A percentile compares a stretch with the other conserved stretches of the same genome.
These are phyloP conservation scores for Drosophila albomicans DNA, from an alignment of 1,140 invertebrate species.

Conservation along the genomic window DNA sequence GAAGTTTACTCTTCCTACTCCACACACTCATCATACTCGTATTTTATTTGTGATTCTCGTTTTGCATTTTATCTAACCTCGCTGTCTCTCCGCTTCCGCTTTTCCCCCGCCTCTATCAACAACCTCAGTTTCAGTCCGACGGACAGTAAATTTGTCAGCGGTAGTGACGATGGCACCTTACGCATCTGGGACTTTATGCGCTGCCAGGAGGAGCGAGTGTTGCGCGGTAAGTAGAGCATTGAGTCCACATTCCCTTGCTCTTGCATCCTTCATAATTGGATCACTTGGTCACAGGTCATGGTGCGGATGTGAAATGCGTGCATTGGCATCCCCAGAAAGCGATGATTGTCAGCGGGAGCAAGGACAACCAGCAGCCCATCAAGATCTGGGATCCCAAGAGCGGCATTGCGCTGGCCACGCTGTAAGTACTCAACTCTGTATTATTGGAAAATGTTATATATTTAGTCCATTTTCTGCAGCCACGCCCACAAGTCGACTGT, in stretches of 20 bases:
- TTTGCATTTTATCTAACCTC: constrained; percentile 57
- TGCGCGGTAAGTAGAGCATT: constrained; percentile 90
- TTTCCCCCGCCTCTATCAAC: constrained; percentile 32
- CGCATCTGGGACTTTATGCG: constrained; percentile 99
- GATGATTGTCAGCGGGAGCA: constrained; percentile 98
- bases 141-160: constrained; percentile 99
- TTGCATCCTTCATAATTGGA: not conserved
- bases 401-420: constrained; percentile 94
- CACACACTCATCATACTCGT: not conserved
- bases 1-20: not conserved
- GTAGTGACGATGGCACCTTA: constrained; percentile 99
- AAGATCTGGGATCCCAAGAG: constrained; percentile 99
- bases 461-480: constrained; percentile 85
- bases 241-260: not conserved
- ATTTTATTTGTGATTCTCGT: constrained; percentile 41
- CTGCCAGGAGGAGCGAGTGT: constrained; percentile 97
- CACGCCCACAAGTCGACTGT: constrained; percentile 99
- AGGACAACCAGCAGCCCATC: constrained; percentile 99
- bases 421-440: constrained; percentile 85
- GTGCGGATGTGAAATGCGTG: constrained; percentile 99
- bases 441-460: no score
- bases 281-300: constrained; percentile 91
- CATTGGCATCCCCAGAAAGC: constrained; percentile 99
- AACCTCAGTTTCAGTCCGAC: constrained; percentile 97
- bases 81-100: constrained; percentile 41